A percentile compares a stretch with the other conserved stretches of the same genome.
Evolutionary conservation across 2,113 vertebrate species (phyloP).

Genomic region (Axis porcinus): DNA sequence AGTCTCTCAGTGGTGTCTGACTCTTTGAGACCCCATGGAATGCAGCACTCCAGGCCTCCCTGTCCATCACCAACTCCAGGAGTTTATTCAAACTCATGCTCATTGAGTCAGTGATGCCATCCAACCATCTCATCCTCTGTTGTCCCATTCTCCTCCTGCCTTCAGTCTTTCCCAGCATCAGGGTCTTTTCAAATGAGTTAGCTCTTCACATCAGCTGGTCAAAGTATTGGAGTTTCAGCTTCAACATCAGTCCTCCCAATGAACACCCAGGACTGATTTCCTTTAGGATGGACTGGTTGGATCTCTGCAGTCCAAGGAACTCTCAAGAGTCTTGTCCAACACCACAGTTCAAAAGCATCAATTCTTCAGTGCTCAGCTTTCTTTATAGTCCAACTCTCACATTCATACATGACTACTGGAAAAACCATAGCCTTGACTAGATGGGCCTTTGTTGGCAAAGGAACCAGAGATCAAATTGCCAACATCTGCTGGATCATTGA

Average conservation of each 20-base stretch:
- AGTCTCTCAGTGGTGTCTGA: neutral
- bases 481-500: neutral
- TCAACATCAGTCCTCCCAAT: neutral
- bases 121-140: neutral
- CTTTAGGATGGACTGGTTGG: neutral
- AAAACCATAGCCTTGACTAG: neutral
- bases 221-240: neutral
- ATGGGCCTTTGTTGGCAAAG: neutral
- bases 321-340: neutral
- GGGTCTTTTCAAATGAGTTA: neutral
- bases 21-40: neutral
- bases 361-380: neutral
- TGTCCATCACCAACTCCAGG: neutral
- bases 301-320: neutral
- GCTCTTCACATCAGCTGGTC: neutral
- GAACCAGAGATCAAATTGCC: neutral
- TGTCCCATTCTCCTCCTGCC: neutral
- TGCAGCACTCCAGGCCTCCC: neutral
- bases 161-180: neutral
- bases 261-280: neutral
- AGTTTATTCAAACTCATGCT: neutral
- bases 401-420: neutral
- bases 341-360: neutral
- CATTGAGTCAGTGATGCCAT: neutral
- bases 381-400: neutral